Evolutionary conservation across 2,113 vertebrate genomes (phyloP), one percentile per base, ranked within the genome.

Genomic region (Lota lota): DNA sequence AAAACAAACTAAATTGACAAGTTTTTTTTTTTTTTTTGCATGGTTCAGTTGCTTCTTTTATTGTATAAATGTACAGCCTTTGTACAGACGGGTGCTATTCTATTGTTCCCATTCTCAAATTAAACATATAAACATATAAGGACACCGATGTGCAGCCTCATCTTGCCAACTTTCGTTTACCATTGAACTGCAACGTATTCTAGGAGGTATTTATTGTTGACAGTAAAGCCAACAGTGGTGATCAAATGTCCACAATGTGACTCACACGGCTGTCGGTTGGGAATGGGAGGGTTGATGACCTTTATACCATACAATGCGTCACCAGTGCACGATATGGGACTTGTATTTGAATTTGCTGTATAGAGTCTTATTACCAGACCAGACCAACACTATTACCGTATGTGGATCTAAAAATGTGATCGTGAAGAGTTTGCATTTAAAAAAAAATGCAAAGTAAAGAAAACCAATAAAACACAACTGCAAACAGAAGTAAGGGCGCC

Each of bases 31-130:
- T 47, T 47, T 5, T 5, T 5, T 10, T 10, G 40, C 10, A 10
- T 11, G 40, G 40, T 47, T 47, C 2, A 47, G 40, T 47, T 14
- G 40, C 40, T 47, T 47, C 0, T 47, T 47, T 47, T 47, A 47
- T 47, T 47, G 8, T 47, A 88, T 66, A 80, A 85, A 81, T 84
- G 68, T 78, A 78, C 78, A 77, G 69, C 74, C 47, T 78, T 73
- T 82, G 77, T 56, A 56, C 16, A 56, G 61, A 70, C 77, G 78
- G 28, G 66, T 66, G 81, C 83, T 88, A 89, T 89, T 90, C 40
- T 88, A 83, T 79, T 75, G 86, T 47, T 10, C 40, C 80, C 22
- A 18, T 66, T 75, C 77, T 83, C 74, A 64, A 84, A 59, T 81
- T 63, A 79, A 88, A 83, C 36, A 73, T 82, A 79, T 63, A 79